Evolutionary conservation across 2,888 invertebrate species (phyloP), one percentile per base, ranked within the genome.

Genomic region (Andrena minutula): DNA sequence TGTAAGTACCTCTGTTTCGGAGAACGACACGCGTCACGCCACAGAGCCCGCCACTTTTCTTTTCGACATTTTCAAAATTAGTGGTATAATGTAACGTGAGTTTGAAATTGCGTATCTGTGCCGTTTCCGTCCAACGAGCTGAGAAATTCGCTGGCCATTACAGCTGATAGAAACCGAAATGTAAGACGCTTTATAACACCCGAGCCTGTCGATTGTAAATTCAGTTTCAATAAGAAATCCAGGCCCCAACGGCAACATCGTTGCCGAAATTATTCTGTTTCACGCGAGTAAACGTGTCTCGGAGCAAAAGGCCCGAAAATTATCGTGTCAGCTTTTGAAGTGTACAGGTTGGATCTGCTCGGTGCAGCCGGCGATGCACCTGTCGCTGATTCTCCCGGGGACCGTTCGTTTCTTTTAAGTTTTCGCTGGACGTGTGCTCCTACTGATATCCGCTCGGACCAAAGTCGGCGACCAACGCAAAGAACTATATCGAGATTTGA

Each of bases 341-440:
- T 26, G 70, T 23, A 32, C 63, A 73, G 63, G 68, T 58, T 30
- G 73, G 72, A 60, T 73, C 73, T 73, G 51, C 74, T 49, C 68
- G 76, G 69, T 10, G 83, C 85, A 87, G 83, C 81, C 85, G 83
- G 87, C 85, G 49, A 60, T 58, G 82, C 88, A 87, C 88, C 87
- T 87, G 87, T 82, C 75, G 74, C 35, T 65, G 47, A 83, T 79
- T 71, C 75, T 61, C 79, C 41, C 49, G 58, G 60, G 65, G 65
- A 70, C 47, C 69, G 60, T 79, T 70, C 76, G 61, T 73, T 79
- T 20, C 26, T 26, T 64, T 63, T 7, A 26, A 73, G 5, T 32
- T 26, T 58, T 35, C 51, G n/a, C 10, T 10, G 26, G 12, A n/a
- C 28, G 35, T 28, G 56, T 4, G 23, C 0, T 23, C 23, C 28